Evolutionary conservation across 2,113 vertebrate genomes (phyloP).

Genomic region (Amazona vittata): DNA sequence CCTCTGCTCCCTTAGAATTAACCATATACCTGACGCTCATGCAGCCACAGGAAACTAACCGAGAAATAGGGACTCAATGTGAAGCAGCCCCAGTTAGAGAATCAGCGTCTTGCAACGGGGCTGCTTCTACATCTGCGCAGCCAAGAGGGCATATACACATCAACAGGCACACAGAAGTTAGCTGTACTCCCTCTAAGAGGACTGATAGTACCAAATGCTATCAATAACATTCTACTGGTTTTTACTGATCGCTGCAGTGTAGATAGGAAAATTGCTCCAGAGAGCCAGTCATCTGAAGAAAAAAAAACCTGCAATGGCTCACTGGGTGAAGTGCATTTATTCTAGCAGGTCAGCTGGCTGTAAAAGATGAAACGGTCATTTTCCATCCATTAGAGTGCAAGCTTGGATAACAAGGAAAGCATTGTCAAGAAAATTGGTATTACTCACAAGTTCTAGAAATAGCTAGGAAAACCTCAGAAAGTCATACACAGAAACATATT

Average conservation of each 20-base stretch:
- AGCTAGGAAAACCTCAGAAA: neutral
- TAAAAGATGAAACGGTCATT: neutral
- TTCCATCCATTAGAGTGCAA: neutral
- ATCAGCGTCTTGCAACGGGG: accelerated
- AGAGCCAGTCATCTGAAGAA: neutral
- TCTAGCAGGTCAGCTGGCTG: neutral
- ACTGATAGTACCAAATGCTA: neutral
- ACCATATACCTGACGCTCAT: neutral
- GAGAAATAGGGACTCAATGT: neutral
- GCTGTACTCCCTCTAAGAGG: neutral
- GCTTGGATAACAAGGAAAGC: neutral
- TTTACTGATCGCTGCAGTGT: neutral
- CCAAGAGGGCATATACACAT: neutral
- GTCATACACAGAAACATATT: neutral
- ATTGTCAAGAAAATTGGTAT: neutral
- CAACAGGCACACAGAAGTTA: neutral
- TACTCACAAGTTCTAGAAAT: neutral
- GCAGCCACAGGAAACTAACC: neutral
- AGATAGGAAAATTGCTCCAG: neutral
- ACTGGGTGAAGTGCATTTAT: neutral
- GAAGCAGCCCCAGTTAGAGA: neutral
- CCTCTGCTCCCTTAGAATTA: neutral
- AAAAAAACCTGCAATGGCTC: neutral
- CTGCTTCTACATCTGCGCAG: neutral
- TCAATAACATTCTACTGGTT: neutral